These are phyloP conservation scores for Spinibarbus caldwelli DNA, from an alignment of 2,797 vertebrate genomes.

Conservation along the genomic window DNA sequence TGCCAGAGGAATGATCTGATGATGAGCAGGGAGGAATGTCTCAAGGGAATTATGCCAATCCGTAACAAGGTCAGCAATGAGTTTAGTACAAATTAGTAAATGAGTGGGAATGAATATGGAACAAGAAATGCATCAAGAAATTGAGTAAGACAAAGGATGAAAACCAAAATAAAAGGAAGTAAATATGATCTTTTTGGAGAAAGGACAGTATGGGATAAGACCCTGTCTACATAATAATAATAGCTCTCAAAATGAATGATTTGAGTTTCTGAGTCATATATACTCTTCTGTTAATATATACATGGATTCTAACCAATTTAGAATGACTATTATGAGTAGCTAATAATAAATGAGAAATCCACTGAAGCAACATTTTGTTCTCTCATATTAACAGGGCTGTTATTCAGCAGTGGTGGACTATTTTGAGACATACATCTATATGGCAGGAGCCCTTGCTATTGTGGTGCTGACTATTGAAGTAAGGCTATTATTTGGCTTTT, in stretches of 20 bases:
- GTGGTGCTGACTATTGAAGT: constrained; percentile 91
- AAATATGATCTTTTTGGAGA: not conserved
- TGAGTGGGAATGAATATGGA: not conserved
- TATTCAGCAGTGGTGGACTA: constrained; percentile 90
- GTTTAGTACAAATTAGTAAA: not conserved
- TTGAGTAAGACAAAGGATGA: not conserved
- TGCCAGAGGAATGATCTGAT: constrained; percentile 84
- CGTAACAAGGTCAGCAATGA: constrained; percentile 82
- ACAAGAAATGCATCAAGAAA: not conserved
- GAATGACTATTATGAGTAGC: not conserved
- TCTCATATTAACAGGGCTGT: constrained; percentile 80
- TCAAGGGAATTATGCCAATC: constrained; percentile 76
- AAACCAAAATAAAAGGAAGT: not conserved
- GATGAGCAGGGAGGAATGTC: constrained; percentile 80
- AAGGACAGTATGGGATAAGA: not conserved
- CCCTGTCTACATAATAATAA: no score
- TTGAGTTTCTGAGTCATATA: not conserved
- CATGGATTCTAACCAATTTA: not conserved
- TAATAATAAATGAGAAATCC: constrained; percentile 8
- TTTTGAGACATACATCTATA: constrained; percentile 90
- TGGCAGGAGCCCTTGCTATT: constrained; percentile 89
- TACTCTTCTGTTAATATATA: not conserved
- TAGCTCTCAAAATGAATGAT: not conserved
- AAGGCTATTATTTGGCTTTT: constrained; percentile 39
- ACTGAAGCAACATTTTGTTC: constrained; percentile 4